Conservation (phyloP, 2,113 vertebrate genomes). For the Pholis gunnellus region DNA sequence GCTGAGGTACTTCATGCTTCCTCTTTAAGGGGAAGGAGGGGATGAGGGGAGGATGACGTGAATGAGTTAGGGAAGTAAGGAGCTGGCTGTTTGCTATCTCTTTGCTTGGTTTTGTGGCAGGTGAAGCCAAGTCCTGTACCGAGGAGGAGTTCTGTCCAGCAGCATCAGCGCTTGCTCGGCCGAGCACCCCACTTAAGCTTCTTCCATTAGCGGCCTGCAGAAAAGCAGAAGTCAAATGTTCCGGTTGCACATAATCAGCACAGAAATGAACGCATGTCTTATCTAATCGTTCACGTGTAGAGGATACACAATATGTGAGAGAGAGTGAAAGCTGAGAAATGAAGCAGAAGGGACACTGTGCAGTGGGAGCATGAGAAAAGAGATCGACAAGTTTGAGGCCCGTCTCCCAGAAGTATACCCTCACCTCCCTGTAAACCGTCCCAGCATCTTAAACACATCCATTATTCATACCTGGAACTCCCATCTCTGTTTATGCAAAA, state of each 20-base stretch:
- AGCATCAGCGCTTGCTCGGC: not conserved
- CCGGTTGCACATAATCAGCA: constrained; percentile 17
- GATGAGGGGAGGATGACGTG: not conserved
- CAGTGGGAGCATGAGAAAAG: not conserved
- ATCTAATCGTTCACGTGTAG: constrained; percentile 14
- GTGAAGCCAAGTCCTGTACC: not conserved
- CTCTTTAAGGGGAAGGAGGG: constrained; percentile 57
- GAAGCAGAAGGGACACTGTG: not conserved
- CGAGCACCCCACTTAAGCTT: not conserved
- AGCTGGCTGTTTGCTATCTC: not conserved
- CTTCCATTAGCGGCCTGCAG: constrained; percentile 44
- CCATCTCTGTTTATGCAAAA: constrained; percentile 25
- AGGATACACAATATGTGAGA: not conserved
- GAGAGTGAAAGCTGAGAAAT: constrained; percentile 4
- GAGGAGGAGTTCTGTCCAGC: constrained; percentile 17
- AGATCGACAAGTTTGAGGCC: not conserved
- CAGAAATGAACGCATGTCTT: not conserved
- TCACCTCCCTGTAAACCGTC: constrained; percentile 46
- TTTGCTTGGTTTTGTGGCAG: not conserved
- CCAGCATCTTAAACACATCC: constrained; percentile 37
- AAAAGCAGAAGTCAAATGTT: constrained; percentile 9
- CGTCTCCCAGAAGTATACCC: not conserved
- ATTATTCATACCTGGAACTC: constrained; percentile 65
- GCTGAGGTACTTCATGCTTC: constrained; percentile 37
- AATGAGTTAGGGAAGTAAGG: too few species aligned